Percentiles rank a stretch among this genome's conserved stretches.
Evolutionary conservation across 2,888 invertebrate species (phyloP).

Genomic region (Acleris sparsana): DNA sequence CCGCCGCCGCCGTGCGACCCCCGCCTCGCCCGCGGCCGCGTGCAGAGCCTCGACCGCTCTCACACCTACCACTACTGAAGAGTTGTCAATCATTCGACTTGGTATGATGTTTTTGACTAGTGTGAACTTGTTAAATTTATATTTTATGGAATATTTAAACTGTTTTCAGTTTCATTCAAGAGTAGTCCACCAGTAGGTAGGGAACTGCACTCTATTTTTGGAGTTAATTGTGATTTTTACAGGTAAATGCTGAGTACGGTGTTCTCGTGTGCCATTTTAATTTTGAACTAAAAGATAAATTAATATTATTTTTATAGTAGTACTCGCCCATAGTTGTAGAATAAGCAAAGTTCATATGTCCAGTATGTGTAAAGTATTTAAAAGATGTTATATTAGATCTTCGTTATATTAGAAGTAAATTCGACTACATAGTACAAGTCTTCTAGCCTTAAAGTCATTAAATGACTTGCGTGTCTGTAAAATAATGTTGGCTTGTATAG

Average conservation of each 20-base stretch:
- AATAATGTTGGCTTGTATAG: constrained; percentile 25
- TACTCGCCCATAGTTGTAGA: constrained; percentile 45
- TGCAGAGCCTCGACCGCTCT: constrained; percentile 69
- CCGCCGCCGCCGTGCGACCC: constrained; percentile 56
- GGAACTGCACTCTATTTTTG: constrained; percentile 31
- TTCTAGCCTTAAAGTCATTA: constrained; percentile 70
- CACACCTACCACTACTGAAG: constrained; percentile 51
- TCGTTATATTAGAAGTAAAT: constrained; percentile 42
- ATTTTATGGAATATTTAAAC: constrained; percentile 35
- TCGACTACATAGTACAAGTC: constrained; percentile 73
- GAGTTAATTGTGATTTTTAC: constrained; percentile 40
- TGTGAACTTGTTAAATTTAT: constrained; percentile 31
- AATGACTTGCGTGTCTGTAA: constrained; percentile 47
- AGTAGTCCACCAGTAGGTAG: constrained; percentile 13
- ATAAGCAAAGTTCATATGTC: constrained; percentile 51
- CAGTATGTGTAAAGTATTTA: constrained; percentile 44
- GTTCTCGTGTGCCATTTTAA: constrained; percentile 68
- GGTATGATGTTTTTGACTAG: constrained; percentile 21
- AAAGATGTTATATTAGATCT: constrained; percentile 58
- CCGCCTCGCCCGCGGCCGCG: constrained; percentile 54
- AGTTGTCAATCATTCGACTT: neutral
- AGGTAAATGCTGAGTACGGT: constrained; percentile 28
- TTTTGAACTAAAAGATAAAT: constrained; percentile 48
- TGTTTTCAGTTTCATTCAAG: constrained; percentile 29
- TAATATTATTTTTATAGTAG: constrained; percentile 48